phyloP scores from a whole-genome alignment of 2,888 invertebrate genomes.

The Apocheima hispidaria region DNA sequence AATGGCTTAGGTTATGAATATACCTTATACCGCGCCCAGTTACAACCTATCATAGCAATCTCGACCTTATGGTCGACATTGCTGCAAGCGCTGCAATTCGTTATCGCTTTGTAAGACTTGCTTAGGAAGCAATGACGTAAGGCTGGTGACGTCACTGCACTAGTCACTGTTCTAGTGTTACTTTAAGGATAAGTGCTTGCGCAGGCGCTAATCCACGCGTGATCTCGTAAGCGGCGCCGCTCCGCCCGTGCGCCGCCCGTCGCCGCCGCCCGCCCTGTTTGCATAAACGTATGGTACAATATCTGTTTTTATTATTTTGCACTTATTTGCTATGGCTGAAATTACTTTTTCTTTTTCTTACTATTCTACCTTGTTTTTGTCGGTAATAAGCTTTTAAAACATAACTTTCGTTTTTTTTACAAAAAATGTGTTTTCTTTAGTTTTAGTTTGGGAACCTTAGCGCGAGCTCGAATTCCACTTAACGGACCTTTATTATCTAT shows the following conservation, averaged over 20 bases:
- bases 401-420: too few relatives aligned
- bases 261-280: constrained; percentile 76
- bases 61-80: background rate
- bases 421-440: too few relatives aligned
- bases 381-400: too few relatives aligned
- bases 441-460: too few relatives aligned
- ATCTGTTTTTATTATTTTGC: background rate
- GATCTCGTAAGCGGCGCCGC: constrained; percentile 65
- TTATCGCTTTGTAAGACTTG: background rate
- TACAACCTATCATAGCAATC: background rate
- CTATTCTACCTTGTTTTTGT: too few relatives aligned
- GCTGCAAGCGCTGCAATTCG: background rate
- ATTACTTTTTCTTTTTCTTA: too few relatives aligned
- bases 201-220: constrained; percentile 69
- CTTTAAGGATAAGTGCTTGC: constrained; percentile 46
- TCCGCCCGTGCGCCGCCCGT: constrained; percentile 53
- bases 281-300: constrained; percentile 77
- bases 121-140: constrained; percentile 13
- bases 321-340: background rate
- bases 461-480: too few relatives aligned
- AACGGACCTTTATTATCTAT: too few relatives aligned
- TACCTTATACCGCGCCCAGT: background rate
- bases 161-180: background rate
- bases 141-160: constrained; percentile 10
- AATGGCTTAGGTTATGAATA: too few relatives aligned